Evolutionary conservation across 1,140 invertebrate genomes (phyloP).

Genomic region (Diorhabda carinulata): DNA sequence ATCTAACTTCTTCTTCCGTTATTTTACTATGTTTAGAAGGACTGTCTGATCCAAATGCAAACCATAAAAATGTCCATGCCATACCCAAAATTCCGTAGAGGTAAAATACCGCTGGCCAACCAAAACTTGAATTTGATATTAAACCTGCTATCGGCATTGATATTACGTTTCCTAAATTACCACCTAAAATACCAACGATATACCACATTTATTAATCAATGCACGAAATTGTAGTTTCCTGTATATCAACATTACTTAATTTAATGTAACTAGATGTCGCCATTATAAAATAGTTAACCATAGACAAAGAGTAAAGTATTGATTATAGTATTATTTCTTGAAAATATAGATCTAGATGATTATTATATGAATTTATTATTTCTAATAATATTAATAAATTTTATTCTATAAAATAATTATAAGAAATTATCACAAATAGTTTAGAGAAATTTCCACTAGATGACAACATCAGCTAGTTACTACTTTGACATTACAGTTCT

Average conservation of each 20-base stretch:
- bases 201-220: neutral
- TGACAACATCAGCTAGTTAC: neutral
- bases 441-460: no score
- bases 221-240: neutral
- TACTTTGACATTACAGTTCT: neutral
- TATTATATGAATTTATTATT: no score
- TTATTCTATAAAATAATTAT: no score
- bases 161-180: constrained; percentile 68
- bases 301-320: no score
- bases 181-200: constrained; percentile 46
- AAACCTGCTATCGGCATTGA: constrained; percentile 65
- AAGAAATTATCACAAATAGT: no score
- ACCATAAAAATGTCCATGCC: constrained; percentile 60
- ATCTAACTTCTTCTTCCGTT: constrained; percentile 55
- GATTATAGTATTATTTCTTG: no score
- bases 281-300: neutral
- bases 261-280: neutral
- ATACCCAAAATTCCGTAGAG: constrained; percentile 64
- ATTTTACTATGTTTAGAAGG: constrained; percentile 62
- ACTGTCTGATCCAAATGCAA: constrained; percentile 59
- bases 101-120: constrained; percentile 79
- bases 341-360: no score
- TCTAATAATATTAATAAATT: no score
- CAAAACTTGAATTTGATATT: constrained; percentile 58
- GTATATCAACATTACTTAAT: neutral